Conservation (phyloP, 2,888 invertebrate species). For the Meteorus cinctellus region DNA sequence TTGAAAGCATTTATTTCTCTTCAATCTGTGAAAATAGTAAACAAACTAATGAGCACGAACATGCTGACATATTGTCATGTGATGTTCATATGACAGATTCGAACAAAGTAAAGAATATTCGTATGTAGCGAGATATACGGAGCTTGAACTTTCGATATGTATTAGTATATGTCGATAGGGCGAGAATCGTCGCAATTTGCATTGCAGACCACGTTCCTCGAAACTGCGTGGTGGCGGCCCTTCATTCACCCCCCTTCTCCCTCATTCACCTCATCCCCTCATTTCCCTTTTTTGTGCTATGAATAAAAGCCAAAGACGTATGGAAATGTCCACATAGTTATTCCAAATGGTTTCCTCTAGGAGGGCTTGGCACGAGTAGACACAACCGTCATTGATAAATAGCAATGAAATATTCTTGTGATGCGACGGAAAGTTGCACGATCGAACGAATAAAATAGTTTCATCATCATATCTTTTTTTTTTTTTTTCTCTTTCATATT, state of each 20-base stretch:
- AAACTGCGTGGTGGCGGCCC: conserved; percentile 51
- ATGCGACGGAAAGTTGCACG: neutral
- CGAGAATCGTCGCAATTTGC: conserved; percentile 65
- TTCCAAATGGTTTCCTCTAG: conserved; percentile 69
- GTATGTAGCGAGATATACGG: conserved; percentile 44
- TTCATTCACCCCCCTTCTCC: conserved; percentile 38
- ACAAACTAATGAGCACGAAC: neutral
- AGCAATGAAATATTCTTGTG: conserved; percentile 59
- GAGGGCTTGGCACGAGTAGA: conserved; percentile 57
- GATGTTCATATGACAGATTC: conserved; percentile 31
- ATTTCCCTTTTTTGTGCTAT: conserved; percentile 39
- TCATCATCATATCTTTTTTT: neutral
- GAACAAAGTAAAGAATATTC: conserved; percentile 29
- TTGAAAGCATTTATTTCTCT: neutral
- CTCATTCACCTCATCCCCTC: neutral
- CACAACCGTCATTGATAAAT: conserved; percentile 55
- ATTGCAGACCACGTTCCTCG: conserved; percentile 70
- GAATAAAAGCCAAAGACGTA: conserved; percentile 69
- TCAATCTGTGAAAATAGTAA: neutral
- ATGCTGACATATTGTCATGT: conserved; percentile 14
- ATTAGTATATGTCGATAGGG: conserved; percentile 55
- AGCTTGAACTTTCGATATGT: conserved; percentile 49
- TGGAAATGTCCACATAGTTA: conserved; percentile 68
- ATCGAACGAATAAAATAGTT: conserved; percentile 6
- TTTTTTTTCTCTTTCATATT: neutral